Evolutionary conservation across 2,888 invertebrate species (phyloP), one percentile per base, ranked within the genome.

Genomic region (Disparrhopalites patrizii): DNA sequence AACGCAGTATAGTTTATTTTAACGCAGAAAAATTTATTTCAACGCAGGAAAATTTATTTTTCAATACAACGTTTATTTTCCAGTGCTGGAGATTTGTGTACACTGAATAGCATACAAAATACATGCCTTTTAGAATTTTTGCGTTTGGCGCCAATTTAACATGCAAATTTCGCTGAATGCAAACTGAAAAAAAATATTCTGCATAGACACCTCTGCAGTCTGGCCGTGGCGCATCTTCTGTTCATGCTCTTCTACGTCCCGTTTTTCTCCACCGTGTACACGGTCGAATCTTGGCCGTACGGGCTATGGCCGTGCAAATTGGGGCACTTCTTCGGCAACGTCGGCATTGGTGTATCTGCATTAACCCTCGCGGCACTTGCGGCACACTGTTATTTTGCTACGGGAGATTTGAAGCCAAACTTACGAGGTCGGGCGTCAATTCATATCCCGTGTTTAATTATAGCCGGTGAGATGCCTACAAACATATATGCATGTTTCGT

Each of bases 281-380:
- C 40, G 25, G 81, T 92, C 8, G 68, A 68, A 23, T 51, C 47
- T n/a, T 68, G 68, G 68, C 93, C 93, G 0, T 95, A 90, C 84
- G 94, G 94, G 1, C 84, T 83, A 58, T 81, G 86, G 0, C 84
- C 93, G 20, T 96, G 92, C 79, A 87, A 87, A 63, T 81, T 90
- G 27, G 90, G 90, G 1, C 93, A 94, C 79, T 90, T 88, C 51
- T 86, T 90, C 56, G 92, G 91, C 78, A 91, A 93, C 76, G 84
- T 94, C 73, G 93, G 93, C 62, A 88, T 93, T 64, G 94, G 94
- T 0, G 94, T 95, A 0, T 93, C 93, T 0, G 93, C 95, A 0
- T 94, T 94, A 79, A 95, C 94, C 0, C 81, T 95, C 72, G 93
- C 93, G 0, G 93, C 93, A 0, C 81, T 95, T 1, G 93, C 93